Evolutionary conservation across 2,797 vertebrate genomes (phyloP), one percentile per base, ranked within the genome.

Genomic region (Chelidonichthys spinosus): DNA sequence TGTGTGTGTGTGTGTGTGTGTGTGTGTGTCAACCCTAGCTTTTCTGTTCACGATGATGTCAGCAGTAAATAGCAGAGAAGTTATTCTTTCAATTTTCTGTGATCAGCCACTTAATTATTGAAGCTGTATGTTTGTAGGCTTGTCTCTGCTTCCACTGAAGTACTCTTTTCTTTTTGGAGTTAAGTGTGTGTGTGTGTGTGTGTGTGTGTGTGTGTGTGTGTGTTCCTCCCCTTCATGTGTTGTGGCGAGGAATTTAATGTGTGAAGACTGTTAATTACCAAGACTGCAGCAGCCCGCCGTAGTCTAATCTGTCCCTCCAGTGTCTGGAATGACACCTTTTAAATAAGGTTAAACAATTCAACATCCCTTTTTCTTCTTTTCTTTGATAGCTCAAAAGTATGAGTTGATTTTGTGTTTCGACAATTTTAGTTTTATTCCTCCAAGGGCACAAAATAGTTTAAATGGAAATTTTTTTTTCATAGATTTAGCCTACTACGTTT

Each of bases 91-190:
- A 70, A 52, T 79, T 75, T 85, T 77, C 74, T 87, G 62, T 90
- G 79, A 92, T 92, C 83, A 83, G 44, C 67, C 75, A 52, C 58
- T 87, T 88, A 78, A 87, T 90, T 81, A 92, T 83, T 76, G 49
- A 82, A 69, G 71, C 44, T 11, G 11, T 55, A 61, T 73, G 47
- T 79, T 37, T 72, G 63, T 72, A 55, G 11, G 32, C 2, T 3
- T 68, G 50, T 73, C 9, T 59, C 13, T 59, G 68, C 25, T 25
- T 25, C 25, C 25, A 25, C 25, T 78, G 68, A 11, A 56, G 50
- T 58, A 60, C 49, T 67, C 59, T 43, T 43, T 69, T 43, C n/a
- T 54, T 56, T 35, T 69, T 36, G 17, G 32, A 63, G 33, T 53
- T 66, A 61, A 60, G n/a, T 40, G n/a, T 40, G 37, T 40, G 17